Conservation (phyloP, 2,113 vertebrate species). For the Syngnathus floridae region DNA sequence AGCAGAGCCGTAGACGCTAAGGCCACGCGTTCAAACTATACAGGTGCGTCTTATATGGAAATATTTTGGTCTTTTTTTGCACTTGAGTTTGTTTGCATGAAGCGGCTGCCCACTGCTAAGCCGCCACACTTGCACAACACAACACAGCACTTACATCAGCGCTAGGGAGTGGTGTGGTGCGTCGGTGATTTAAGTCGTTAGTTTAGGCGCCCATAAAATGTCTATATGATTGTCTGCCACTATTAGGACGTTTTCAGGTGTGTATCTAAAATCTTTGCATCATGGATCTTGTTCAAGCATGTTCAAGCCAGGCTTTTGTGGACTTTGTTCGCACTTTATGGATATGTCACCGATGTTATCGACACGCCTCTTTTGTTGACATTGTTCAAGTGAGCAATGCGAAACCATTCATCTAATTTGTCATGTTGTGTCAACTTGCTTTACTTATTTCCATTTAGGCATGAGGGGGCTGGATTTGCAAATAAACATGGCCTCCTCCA, state of each 20-base stretch:
- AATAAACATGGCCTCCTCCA: conserved; percentile 12
- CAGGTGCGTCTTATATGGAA: not conserved
- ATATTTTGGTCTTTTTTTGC: not conserved
- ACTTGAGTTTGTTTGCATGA: not conserved
- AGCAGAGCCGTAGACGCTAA: not conserved
- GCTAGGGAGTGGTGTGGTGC: no score
- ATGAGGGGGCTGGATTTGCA: conserved; percentile 54
- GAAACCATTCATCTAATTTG: not conserved
- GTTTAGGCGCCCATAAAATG: not conserved
- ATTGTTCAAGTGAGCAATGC: conserved; percentile 37
- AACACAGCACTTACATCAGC: not conserved
- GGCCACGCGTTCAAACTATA: not conserved
- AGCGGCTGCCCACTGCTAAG: no score
- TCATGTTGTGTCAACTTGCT: conserved; percentile 8
- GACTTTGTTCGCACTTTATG: conserved; percentile 42
- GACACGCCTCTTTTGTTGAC: conserved; percentile 17
- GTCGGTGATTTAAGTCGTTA: not conserved
- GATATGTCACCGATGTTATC: not conserved
- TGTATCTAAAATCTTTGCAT: not conserved
- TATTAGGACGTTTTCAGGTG: not conserved
- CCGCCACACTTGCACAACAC: not conserved
- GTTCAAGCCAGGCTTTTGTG: not conserved
- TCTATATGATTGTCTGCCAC: not conserved
- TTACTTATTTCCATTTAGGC: conserved; percentile 26
- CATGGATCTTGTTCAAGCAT: not conserved